These are phyloP conservation scores for Phyllostomus hastatus DNA, from an alignment of 2,113 vertebrate species.

Conservation along the genomic window DNA sequence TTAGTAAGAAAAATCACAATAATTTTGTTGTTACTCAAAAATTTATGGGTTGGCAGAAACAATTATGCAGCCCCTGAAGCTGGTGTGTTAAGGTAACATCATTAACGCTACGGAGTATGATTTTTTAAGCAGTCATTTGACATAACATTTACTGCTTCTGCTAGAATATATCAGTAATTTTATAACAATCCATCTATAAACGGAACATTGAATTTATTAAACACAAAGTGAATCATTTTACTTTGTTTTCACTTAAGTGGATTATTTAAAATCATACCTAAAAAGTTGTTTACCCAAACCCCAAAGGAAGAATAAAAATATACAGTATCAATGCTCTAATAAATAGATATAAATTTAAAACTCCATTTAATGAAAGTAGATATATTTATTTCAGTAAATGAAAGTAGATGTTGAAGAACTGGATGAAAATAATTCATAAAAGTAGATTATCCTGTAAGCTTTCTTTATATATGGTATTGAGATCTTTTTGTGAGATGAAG, in stretches of 20 bases:
- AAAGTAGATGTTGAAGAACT: constrained; percentile 36
- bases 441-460: neutral
- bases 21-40: constrained; percentile 89
- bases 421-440: constrained; percentile 33
- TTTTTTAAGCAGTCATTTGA: constrained; percentile 58
- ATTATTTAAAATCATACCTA: constrained; percentile 59
- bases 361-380: neutral
- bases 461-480: constrained; percentile 16
- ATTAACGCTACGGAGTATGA: constrained; percentile 56
- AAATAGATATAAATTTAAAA: constrained; percentile 34
- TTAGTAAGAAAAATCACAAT: constrained; percentile 90
- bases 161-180: constrained; percentile 57
- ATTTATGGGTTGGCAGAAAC: constrained; percentile 94
- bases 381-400: constrained; percentile 27
- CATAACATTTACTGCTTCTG: constrained; percentile 47
- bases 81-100: constrained; percentile 74
- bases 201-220: constrained; percentile 55
- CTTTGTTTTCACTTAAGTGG: constrained; percentile 2
- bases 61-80: constrained; percentile 91
- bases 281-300: constrained; percentile 35
- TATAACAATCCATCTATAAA: constrained; percentile 52
- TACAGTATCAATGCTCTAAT: neutral
- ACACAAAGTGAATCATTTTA: constrained; percentile 43
- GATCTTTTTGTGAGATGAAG: neutral
- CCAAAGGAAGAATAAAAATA: constrained; percentile 26